Base-by-base conservation (phyloP, 2,113 vertebrate genomes). In the Sminthopsis crassicaudata region DNA sequence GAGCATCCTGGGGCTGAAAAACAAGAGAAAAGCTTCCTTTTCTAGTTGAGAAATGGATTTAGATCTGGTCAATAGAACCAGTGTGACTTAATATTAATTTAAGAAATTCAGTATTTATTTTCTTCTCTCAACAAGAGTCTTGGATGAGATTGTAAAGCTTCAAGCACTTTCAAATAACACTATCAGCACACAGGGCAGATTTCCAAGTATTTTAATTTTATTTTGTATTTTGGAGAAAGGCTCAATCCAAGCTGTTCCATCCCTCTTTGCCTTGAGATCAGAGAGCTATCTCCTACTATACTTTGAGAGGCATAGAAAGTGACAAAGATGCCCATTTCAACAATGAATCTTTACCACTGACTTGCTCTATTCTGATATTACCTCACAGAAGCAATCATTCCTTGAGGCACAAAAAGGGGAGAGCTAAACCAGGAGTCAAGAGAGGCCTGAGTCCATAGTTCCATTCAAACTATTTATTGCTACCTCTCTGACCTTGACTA, bases 61-160 rank as follows among this genome's bases (percentile, higher is more conserved):
- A 90, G 92, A 91, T 93, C 92, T 91, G 55, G 94, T 96, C 54
- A 76, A 93, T 53, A 90, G 91, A 22, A 8, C 96, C 96, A 89
- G 52, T 0, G 0, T 50, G 90, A 94, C 93, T 95, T 96, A 93
- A 93, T 97, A 92, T 93, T 96, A 94, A 95, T 97, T 96, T 96
- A 93, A 95, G 92, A 90, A 93, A 60, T 95, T 96, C 54, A 4
- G 95, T 89, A 51, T 51, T 96, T 84, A 24, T 84, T 91, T 95
- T 93, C 94, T 89, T 96, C 46, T 5, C 93, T 93, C 95, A 16
- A 92, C 76, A 8, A 0, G 0, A 93, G 92, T 91, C 51, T 60
- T 94, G 55, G 90, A 27, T 54, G 97, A 93, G 93, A 8, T 46
- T 25, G 0, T 0, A n/a, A 60, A 94, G 94, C 94, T 92, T 0